Evolutionary conservation across 1,140 invertebrate genomes (phyloP), one percentile per base, ranked within the genome.

Genomic region (Episyrphus balteatus): DNA sequence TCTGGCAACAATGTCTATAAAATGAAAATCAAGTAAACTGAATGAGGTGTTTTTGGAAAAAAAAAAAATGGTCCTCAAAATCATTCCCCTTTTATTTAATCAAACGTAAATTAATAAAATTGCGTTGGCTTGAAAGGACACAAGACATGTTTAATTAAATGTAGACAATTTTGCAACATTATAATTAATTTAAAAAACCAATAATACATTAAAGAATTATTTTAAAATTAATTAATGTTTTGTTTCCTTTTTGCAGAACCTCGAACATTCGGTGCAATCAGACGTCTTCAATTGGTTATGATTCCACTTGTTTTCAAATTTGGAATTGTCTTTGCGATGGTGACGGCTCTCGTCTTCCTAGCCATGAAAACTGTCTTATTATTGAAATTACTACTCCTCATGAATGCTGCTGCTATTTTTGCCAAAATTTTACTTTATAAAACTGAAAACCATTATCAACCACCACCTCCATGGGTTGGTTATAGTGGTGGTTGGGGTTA

Each of bases 251-350:
- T 50, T 49, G 17, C 46, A 54, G 53, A 47, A 47, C 57, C 63
- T 14, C 63, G 68, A 40, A 70, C 68, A 8, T 68, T 73, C 49
- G 66, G 63, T 26, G 61, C 59, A 26, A 67, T 66, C 31, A 63
- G 70, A 42, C 57, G 70, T 19, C 48, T 73, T 11, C 62, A 71
- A 50, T 62, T 71, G 65, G 60, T 68, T 0, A 40, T 74, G 18
- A 61, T 74, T 11, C 72, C 72, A 6, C 62, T 74, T n/a, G 68
- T 73, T 53, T 73, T 70, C 44, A 74, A 74, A 55, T 58, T 74
- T 49, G 72, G 72, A 1, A 66, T 74, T 0, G 70, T 73, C 18
- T 69, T 70, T 0, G 72, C 72, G 12, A 65, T 74, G 47, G 60
- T 74, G 3, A 61, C 55, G 5, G 69, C 68, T 14, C 53, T 73